phyloP scores from a whole-genome alignment of 2,113 vertebrate genomes.

The Halichoeres trimaculatus region DNA sequence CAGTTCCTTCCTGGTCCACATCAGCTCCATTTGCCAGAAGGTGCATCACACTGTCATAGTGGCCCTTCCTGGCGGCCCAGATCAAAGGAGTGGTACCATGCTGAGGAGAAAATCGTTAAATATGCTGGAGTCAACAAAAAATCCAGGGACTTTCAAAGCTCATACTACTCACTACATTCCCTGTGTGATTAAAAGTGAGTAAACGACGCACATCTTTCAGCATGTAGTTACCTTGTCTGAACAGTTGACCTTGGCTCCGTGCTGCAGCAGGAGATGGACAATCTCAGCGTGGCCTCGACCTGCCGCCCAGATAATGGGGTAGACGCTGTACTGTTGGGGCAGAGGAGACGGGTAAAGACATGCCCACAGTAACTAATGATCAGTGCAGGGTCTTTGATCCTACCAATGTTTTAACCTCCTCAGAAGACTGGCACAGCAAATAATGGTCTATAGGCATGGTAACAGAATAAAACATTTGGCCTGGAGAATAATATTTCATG shows the following conservation, averaged over 20 bases:
- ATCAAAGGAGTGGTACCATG: constrained; percentile 97
- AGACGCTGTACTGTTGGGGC: constrained; percentile 94
- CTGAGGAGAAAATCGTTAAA: constrained; percentile 72
- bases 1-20: constrained; percentile 97
- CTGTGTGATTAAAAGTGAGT: constrained; percentile 37
- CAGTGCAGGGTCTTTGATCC: constrained; percentile 24
- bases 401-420: constrained; percentile 17
- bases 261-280: constrained; percentile 89
- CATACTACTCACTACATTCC: background rate
- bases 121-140: background rate
- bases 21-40: constrained; percentile 95
- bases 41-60: constrained; percentile 93
- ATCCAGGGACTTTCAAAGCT: background rate
- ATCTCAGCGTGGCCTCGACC: constrained; percentile 94
- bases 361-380: constrained; percentile 51
- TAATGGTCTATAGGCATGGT: background rate
- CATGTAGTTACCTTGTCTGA: constrained; percentile 91
- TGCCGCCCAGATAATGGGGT: constrained; percentile 98
- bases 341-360: constrained; percentile 52
- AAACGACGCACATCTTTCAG: constrained; percentile 46
- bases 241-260: constrained; percentile 98
- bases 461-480: no score
- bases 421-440: constrained; percentile 16
- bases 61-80: constrained; percentile 95
- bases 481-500: no score